Conservation (phyloP, 2,888 invertebrate genomes). For the Maniola hyperantus region DNA sequence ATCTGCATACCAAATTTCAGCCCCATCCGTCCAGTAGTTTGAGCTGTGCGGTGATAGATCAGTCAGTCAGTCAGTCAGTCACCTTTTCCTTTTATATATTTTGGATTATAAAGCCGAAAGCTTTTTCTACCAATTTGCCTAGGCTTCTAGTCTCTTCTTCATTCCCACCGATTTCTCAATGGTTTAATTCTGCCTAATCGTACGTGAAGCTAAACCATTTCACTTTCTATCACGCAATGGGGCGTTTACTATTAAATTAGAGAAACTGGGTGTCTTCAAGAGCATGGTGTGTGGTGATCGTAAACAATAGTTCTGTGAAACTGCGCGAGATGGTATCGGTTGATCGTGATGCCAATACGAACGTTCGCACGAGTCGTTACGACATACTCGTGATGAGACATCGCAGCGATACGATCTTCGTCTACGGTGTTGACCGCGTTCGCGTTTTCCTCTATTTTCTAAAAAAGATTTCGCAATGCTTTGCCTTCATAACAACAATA, state of each 20-base stretch:
- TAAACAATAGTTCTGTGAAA: constrained; percentile 33
- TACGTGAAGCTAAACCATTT: constrained; percentile 1
- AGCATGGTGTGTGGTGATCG: constrained; percentile 13
- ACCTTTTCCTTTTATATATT: too few species aligned
- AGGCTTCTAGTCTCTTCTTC: too few species aligned
- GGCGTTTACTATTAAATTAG: constrained; percentile 19
- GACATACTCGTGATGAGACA: constrained; percentile 50
- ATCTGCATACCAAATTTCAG: too few species aligned
- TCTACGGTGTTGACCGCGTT: constrained; percentile 25
- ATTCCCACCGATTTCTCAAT: too few species aligned
- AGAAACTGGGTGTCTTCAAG: constrained; percentile 13
- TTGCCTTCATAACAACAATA: not conserved
- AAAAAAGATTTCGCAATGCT: not conserved
- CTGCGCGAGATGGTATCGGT: constrained; percentile 46
- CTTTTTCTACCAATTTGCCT: too few species aligned
- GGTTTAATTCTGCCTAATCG: not conserved
- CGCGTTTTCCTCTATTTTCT: constrained; percentile 22
- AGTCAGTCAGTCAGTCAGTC: too few species aligned
- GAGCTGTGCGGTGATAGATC: too few species aligned
- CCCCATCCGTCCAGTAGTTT: too few species aligned
- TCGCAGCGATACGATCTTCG: constrained; percentile 46
- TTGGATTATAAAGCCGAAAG: too few species aligned
- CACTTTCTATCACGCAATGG: constrained; percentile 20
- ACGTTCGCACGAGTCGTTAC: constrained; percentile 64
- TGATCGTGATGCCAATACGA: constrained; percentile 69